A percentile compares a stretch with the other conserved stretches of the same genome.
phyloP scores from a whole-genome alignment of 2,888 invertebrate species.

The Chymomyza fuscimana region DNA sequence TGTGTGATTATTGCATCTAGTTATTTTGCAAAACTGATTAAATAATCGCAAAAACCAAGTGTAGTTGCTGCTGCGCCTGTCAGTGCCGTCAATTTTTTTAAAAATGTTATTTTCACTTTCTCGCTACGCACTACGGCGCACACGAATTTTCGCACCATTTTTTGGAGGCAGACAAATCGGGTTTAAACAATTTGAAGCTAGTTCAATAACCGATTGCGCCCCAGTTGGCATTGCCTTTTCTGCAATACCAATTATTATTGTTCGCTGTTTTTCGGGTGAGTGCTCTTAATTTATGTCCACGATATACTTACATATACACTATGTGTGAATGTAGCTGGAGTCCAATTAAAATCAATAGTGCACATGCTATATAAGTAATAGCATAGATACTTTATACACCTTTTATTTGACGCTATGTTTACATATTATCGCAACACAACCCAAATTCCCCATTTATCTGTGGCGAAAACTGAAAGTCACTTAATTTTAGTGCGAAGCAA shows the following conservation, averaged over 20 bases:
- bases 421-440: background rate
- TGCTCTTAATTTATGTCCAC: conserved; percentile 9
- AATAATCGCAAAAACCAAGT: conserved; percentile 50
- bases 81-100: background rate
- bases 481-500: background rate
- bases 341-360: background rate
- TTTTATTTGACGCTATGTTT: background rate
- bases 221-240: conserved; percentile 20
- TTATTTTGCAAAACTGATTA: conserved; percentile 47
- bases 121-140: conserved; percentile 58
- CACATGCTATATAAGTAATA: too few relatives aligned
- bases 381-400: background rate
- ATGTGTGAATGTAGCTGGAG: too few relatives aligned
- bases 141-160: conserved; percentile 55
- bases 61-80: conserved; percentile 30
- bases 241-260: conserved; percentile 23
- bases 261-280: conserved; percentile 58
- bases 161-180: conserved; percentile 21
- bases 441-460: background rate
- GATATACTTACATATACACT: background rate
- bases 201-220: conserved; percentile 22
- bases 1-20: conserved; percentile 20
- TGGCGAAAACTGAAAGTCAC: background rate
- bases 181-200: conserved; percentile 35
- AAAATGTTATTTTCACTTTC: conserved; percentile 72